Base-by-base conservation (phyloP, 2,113 vertebrate genomes). In the Cephalopterus ornatus region DNA sequence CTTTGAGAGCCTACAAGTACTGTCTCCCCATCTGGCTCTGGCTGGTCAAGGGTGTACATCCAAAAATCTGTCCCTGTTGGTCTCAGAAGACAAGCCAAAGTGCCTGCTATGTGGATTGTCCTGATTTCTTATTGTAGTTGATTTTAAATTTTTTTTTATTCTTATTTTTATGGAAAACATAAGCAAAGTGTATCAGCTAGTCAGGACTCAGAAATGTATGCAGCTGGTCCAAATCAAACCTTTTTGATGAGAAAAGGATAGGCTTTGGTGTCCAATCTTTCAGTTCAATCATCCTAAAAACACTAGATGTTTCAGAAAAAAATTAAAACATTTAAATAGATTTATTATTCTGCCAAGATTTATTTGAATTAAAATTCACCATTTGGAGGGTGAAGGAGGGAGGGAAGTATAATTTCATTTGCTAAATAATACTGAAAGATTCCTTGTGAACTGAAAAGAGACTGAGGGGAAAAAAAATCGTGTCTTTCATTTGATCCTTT, bases 341-440 rank as follows among this genome's bases (percentile, higher is more conserved):
- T 79, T 24, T 44, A 58, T 81, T 94, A 49, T 70, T 77, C 49
- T 89, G 19, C 9, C 50, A 81, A 59, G 26, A 65, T 79, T 63
- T 75, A 61, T 72, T 89, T 82, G 39, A 88, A 84, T 66, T 74
- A 49, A 61, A 85, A 66, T 82, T 78, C 32, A 42, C 28, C 62
- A 1, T 77, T 33, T 16, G 28, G 28, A 35, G 8, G 7, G 22
- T n/a, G 27, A 5, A 4, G 2, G 26, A 7, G 13, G 16, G 1
- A 3, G 1, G 22, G 21, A n/a, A 55, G 9, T 27, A 49, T n/a
- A 14, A 89, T n/a, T 89, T 85, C 2, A 47, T 95, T 94, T 95
- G 39, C 35, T 89, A 47, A 81, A 61, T 52, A 6, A 21, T n/a
- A 68, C 15, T 79, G 85, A 47, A 88, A 82, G 39, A 39, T 85